These are phyloP conservation scores for Paguma larvata DNA, from an alignment of 2,797 vertebrate genomes.

Conservation along the genomic window DNA sequence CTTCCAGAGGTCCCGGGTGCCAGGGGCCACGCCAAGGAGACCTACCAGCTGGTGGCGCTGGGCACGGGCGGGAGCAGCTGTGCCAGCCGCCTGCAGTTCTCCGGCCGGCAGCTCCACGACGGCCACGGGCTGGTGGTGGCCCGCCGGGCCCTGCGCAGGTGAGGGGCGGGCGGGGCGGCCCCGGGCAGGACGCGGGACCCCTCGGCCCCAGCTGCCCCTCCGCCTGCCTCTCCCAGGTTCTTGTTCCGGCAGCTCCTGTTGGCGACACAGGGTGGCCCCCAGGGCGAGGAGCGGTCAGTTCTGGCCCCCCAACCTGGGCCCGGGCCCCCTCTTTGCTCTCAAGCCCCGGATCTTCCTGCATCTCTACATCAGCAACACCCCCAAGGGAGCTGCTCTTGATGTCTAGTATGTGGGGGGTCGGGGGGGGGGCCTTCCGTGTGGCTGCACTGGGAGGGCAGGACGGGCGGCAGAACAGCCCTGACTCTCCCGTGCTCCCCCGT, in stretches of 20 bases:
- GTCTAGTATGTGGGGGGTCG: slow-evolving; percentile 68
- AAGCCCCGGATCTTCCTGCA: slow-evolving; percentile 85
- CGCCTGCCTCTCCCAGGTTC: slow-evolving; percentile 76
- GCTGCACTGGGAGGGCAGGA: rapidly evolving
- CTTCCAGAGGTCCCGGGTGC: slow-evolving; percentile 68
- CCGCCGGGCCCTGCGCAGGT: slow-evolving; percentile 86
- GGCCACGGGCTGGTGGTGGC: slow-evolving; percentile 82
- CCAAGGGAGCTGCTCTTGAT: slow-evolving; percentile 74
- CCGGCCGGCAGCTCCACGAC: slow-evolving; percentile 83
- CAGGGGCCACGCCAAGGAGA: slow-evolving; percentile 65
- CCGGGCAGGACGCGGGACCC: rapidly evolving
- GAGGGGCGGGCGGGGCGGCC: background rate
- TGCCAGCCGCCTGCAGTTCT: slow-evolving; percentile 81
- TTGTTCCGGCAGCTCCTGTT: slow-evolving; percentile 86
- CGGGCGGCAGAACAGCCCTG: rapidly evolving
- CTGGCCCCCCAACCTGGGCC: slow-evolving; percentile 73
- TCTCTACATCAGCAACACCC: slow-evolving; percentile 83
- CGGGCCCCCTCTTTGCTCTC: slow-evolving; percentile 70
- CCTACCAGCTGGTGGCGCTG: slow-evolving; percentile 85
- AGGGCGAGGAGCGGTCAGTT: slow-evolving; percentile 74
- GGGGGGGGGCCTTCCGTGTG: rapidly evolving
- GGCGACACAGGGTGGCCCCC: slow-evolving; percentile 64
- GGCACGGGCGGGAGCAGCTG: slow-evolving; percentile 82
- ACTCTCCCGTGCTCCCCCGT: background rate
- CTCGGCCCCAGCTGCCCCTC: background rate